Evolutionary conservation across 2,797 vertebrate species (phyloP), one percentile per base, ranked within the genome.

Genomic region (Anolis apletophallus): DNA sequence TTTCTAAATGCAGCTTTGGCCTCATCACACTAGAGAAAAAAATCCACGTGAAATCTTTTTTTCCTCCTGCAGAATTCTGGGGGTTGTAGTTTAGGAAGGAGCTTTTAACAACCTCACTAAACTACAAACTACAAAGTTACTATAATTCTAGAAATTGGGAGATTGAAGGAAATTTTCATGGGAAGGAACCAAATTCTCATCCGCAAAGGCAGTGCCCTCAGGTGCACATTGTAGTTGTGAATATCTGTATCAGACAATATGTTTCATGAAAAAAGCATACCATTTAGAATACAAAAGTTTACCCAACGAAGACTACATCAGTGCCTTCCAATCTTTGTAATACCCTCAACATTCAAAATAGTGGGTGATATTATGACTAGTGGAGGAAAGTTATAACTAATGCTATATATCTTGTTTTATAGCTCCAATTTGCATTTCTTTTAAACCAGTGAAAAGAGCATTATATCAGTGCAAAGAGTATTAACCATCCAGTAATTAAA

Each of bases 401-500:
- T 73, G 71, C 36, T 40, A 61, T 74, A 50, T 50, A 13, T 32
- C 71, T 83, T 57, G 21, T 46, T 74, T 29, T 61, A 4, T 75
- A 72, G 72, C 50, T 74, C 40, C 40, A 73, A 73, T 74, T 83
- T 74, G 40, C 55, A 74, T 74, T 74, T 83, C 26, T 71, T 74
- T 19, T 74, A 83, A 59, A 73, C 23, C 16, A 74, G 14, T 40
- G 16, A 74, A 74, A 74, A 83, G 55, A 61, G 17, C 40, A 72
- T 36, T 36, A 69, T 69, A 72, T n/a, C 23, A 72, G 16, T 40
- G 10, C 73, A 83, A 83, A 83, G 34, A 59, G 17, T 29, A 83
- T 83, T 61, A 59, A 83, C 57, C 32, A 74, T 71, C 36, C 36
- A 61, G 71, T 74, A 83, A 74, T 83, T 83, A 83, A 74, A 83